Base-by-base conservation (phyloP, 2,888 invertebrate species). In the Oxyscelio sp. region DNA sequence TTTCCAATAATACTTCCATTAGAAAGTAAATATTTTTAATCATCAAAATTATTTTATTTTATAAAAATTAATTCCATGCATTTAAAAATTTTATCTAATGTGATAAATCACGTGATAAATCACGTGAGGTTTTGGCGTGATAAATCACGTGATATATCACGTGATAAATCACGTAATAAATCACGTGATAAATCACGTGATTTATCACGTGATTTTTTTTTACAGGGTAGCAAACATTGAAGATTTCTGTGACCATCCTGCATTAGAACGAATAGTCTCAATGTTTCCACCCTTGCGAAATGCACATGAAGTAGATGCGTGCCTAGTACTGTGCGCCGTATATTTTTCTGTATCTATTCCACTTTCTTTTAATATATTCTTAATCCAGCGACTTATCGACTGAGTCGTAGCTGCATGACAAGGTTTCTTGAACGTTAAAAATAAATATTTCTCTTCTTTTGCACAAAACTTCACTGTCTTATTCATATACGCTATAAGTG, bases 251-350 rank as follows among this genome's bases (percentile, higher is more conserved):
- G 56, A 31, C 56, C 56, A 31, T 5, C 56, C 56, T 11, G 56
- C 59, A 15, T 2, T n/a, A 2, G 6, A 6, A 4, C 27, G 5
- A 19, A 59, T 59, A 17, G 17, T 27, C 1, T 21, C 17, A 13
- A 59, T 15, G 13, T 17, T 24, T 15, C 9, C 38, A 11, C 59
- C 59, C 4, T 15, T n/a, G 31, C 59, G 19, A 8, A 11, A 34
- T n/a, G 43, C 61, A 9, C 13, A 1, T n/a, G 24, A 61, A 1
- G 61, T 61, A 1, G 61, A 13, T 6, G 65, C 65, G 19, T 65
- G 65, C 3, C 65, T 13, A 0, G 65, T 65, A 34, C 27, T 27
- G 15, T 65, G 65, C 8, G 65, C 48, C 1, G 65, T 48, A 13
- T 31, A 65, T 5, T 21, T 48, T 8, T 17, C 19, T 2, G 65